phyloP scores from a whole-genome alignment of 2,888 invertebrate species.

The Crioceris asparagi region DNA sequence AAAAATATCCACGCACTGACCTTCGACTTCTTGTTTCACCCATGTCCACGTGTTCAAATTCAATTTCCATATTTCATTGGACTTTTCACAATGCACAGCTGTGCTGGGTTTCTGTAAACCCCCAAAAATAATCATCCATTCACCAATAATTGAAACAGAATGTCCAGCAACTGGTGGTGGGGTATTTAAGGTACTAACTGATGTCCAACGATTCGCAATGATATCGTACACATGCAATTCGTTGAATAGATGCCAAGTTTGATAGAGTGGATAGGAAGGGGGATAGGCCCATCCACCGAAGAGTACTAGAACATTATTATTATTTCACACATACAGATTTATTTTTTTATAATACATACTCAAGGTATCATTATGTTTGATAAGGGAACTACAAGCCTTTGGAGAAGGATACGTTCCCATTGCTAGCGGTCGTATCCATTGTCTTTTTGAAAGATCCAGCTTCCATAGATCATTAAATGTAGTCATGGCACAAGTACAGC shows the following conservation, averaged over 20 bases:
- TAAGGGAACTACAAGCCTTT: slow-evolving; percentile 89
- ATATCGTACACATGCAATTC: slow-evolving; percentile 85
- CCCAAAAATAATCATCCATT: slow-evolving; percentile 72
- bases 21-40: slow-evolving; percentile 58
- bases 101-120: slow-evolving; percentile 34
- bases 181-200: slow-evolving; percentile 48
- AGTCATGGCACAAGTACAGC: slow-evolving; percentile 86
- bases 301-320: slow-evolving; percentile 35
- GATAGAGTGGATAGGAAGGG: slow-evolving; percentile 71
- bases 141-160: slow-evolving; percentile 74
- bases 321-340: slow-evolving; percentile 32
- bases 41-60: slow-evolving; percentile 67
- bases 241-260: slow-evolving; percentile 80
- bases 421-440: slow-evolving; percentile 76
- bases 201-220: slow-evolving; percentile 67
- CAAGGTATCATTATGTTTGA: slow-evolving; percentile 72
- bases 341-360: slow-evolving; percentile 35
- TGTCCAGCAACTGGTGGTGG: slow-evolving; percentile 86
- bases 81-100: slow-evolving; percentile 39
- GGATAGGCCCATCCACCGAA: slow-evolving; percentile 97
- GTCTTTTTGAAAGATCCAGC: slow-evolving; percentile 74
- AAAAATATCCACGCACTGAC: slow-evolving; percentile 16
- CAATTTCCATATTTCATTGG: slow-evolving; percentile 84
- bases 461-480: slow-evolving; percentile 96
- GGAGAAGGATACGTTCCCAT: slow-evolving; percentile 89